These are phyloP conservation scores for Melospiza melodia DNA, from an alignment of 2,113 vertebrate species.

Conservation along the genomic window DNA sequence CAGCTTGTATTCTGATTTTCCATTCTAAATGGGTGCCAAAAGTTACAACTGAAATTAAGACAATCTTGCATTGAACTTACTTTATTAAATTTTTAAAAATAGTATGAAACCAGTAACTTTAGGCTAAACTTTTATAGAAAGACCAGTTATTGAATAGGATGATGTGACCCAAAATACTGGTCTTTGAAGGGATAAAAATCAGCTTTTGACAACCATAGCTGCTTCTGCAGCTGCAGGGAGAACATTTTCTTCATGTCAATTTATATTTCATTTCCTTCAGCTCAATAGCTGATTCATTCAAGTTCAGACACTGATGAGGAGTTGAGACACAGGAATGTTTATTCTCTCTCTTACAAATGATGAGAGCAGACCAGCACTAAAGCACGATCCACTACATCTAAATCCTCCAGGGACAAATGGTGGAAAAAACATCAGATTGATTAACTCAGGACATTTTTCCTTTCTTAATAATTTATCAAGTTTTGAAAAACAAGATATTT, in stretches of 20 bases:
- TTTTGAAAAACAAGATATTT: neutral
- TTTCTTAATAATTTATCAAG: neutral
- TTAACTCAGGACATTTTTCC: neutral
- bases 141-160: neutral
- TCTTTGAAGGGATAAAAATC: neutral
- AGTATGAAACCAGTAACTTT: neutral
- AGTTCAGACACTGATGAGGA: slow-evolving; percentile 27
- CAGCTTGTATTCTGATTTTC: neutral
- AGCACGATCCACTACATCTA: neutral
- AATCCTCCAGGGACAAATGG: neutral
- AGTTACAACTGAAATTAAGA: neutral
- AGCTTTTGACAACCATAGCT: neutral
- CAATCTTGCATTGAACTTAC: neutral
- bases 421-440: neutral
- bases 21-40: neutral
- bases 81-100: neutral
- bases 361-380: slow-evolving; percentile 1
- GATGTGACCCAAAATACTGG: neutral
- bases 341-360: neutral
- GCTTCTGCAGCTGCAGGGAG: slow-evolving; percentile 30
- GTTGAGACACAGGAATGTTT: slow-evolving; percentile 14
- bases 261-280: slow-evolving; percentile 45
- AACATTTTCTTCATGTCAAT: slow-evolving; percentile 32
- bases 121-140: neutral
- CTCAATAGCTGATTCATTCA: slow-evolving; percentile 28